Evolutionary conservation across 2,888 invertebrate genomes (phyloP).

Genomic region (Spialia ferax): DNA sequence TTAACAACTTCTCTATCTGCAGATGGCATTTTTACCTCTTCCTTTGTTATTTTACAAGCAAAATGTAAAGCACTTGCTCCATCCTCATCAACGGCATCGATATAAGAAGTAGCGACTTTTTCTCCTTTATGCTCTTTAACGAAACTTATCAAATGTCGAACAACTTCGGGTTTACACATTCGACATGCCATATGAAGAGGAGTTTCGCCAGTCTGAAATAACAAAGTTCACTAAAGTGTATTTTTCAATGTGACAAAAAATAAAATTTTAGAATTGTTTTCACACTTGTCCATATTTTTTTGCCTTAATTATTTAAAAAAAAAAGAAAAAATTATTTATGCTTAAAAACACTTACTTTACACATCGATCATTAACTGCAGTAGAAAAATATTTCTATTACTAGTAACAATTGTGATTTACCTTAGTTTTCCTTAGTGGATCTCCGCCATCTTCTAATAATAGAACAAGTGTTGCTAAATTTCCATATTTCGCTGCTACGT

Average conservation of each 20-base stretch:
- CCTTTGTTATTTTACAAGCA: conserved; percentile 95
- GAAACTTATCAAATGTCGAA: conserved; percentile 94
- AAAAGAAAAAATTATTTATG: too few species aligned
- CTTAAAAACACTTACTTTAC: too few species aligned
- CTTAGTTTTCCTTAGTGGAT: conserved; percentile 96
- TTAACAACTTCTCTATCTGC: conserved; percentile 96
- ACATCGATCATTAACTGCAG: too few species aligned
- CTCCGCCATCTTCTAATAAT: conserved; percentile 97
- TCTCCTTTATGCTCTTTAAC: conserved; percentile 92
- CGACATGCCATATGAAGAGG: conserved; percentile 98
- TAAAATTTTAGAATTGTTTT: too few species aligned
- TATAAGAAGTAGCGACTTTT: conserved; percentile 93
- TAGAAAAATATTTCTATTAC: too few species aligned
- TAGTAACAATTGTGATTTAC: conserved; percentile 82
- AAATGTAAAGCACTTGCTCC: conserved; percentile 98
- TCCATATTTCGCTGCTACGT: conserved; percentile 97
- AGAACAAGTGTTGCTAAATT: conserved; percentile 95
- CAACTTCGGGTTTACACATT: conserved; percentile 94
- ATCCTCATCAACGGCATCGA: conserved; percentile 95
- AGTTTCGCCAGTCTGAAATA: conserved; percentile 94
- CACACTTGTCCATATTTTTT: too few species aligned
- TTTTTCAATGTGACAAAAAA: too few species aligned
- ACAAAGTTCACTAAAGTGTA: neutral
- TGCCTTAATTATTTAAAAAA: too few species aligned
- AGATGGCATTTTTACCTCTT: conserved; percentile 91